Conservation (phyloP, 2,888 invertebrate genomes). For the Ennomos erosarius region DNA sequence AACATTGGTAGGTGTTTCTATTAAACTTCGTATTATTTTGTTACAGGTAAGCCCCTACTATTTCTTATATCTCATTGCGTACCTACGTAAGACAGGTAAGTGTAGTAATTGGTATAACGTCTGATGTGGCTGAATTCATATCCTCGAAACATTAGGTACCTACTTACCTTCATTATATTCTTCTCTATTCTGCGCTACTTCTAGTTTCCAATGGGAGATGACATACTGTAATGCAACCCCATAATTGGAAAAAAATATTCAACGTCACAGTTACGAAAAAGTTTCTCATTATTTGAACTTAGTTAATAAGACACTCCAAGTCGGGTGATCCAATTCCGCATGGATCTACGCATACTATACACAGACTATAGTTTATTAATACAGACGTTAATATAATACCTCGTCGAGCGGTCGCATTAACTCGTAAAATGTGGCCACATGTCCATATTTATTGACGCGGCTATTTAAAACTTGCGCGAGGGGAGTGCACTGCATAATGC, state of each 20-base stretch:
- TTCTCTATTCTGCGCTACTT: too few relatives aligned
- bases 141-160: too few relatives aligned
- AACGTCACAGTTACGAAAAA: too few relatives aligned
- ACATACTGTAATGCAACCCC: too few relatives aligned
- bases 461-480: conserved; percentile 24
- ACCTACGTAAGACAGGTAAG: conserved; percentile 30
- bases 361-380: too few relatives aligned
- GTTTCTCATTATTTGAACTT: too few relatives aligned
- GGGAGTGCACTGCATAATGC: conserved; percentile 12
- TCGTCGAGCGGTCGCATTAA: conserved; percentile 20
- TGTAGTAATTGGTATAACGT: conserved; percentile 6
- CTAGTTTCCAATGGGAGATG: too few relatives aligned
- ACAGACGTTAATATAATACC: conserved; percentile 10
- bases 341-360: not conserved
- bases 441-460: conserved; percentile 35
- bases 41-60: conserved; percentile 49
- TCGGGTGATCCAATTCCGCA: conserved; percentile 11
- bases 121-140: too few relatives aligned
- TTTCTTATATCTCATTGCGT: not conserved
- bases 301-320: not conserved
- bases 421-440: conserved; percentile 34
- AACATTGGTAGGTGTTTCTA: not conserved
- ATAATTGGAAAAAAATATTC: too few relatives aligned
- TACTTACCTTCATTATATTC: too few relatives aligned
- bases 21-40: conserved; percentile 27